Conservation (phyloP, 2,113 vertebrate species). For the Otocyon megalotis region DNA sequence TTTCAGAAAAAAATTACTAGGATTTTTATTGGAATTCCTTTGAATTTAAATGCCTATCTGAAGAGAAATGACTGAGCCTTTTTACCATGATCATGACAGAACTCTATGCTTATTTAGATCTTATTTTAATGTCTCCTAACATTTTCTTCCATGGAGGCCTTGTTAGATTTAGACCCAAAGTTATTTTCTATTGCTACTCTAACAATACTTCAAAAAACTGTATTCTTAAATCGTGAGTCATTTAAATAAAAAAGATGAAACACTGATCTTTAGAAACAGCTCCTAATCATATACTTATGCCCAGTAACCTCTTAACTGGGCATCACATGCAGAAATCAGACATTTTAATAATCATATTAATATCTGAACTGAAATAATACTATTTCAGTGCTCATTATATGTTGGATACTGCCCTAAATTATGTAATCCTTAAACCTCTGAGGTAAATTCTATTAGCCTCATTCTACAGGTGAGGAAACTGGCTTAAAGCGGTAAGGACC, state of each 20-base stretch:
- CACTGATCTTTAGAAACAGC: background rate
- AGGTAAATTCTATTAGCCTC: conserved; percentile 2
- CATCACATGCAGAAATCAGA: background rate
- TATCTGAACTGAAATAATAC: background rate
- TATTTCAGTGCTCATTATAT: background rate
- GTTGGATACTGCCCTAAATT: background rate
- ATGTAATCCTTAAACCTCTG: background rate
- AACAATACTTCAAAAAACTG: background rate
- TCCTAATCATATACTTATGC: background rate
- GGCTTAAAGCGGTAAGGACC: background rate
- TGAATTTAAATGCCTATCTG: background rate
- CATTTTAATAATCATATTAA: background rate
- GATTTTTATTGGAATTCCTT: background rate
- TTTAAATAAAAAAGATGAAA: conserved; percentile 36
- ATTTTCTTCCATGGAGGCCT: background rate
- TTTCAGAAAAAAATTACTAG: background rate
- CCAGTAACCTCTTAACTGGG: background rate
- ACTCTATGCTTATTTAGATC: background rate
- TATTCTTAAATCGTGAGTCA: background rate
- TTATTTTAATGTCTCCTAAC: conserved; percentile 7
- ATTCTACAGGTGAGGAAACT: background rate
- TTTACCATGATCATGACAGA: background rate
- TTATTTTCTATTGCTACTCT: conserved; percentile 3
- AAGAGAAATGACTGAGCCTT: background rate
- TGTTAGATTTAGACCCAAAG: background rate